Percentiles rank a stretch among this genome's conserved stretches.
Evolutionary conservation across 2,113 vertebrate species (phyloP).

Genomic region (Callocephalon fimbriatum): DNA sequence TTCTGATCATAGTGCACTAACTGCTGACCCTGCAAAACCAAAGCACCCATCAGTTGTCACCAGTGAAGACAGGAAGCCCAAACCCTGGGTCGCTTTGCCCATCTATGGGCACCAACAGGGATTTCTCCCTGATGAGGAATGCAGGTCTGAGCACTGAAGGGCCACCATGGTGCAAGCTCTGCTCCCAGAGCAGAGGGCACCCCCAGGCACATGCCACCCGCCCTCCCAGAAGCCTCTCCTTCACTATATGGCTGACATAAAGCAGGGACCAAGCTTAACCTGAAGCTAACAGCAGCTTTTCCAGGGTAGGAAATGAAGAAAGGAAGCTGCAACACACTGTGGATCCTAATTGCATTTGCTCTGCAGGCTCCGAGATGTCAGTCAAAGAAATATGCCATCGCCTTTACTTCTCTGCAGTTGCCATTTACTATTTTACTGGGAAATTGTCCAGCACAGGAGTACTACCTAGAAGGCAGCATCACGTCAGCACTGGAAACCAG

Average conservation of each 20-base stretch:
- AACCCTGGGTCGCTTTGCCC: not conserved
- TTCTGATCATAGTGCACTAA: not conserved
- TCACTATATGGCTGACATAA: not conserved
- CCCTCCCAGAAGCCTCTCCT: not conserved
- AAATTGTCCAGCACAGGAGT: slow-evolving; percentile 52
- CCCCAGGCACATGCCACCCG: fast-evolving
- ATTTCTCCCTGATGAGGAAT: not conserved
- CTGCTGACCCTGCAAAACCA: not conserved
- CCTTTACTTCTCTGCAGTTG: slow-evolving; percentile 53
- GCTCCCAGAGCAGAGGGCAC: not conserved
- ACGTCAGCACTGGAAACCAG: slow-evolving; percentile 43
- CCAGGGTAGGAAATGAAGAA: not conserved
- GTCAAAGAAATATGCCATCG: not conserved
- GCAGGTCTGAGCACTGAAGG: not conserved
- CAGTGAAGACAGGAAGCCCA: not conserved
- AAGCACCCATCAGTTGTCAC: not conserved
- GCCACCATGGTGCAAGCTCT: not conserved
- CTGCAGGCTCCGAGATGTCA: slow-evolving; percentile 42
- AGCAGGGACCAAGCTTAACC: not conserved
- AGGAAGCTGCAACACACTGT: not conserved
- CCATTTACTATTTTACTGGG: slow-evolving; percentile 68
- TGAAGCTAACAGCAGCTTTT: not conserved
- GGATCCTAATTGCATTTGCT: slow-evolving; percentile 47
- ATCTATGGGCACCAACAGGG: fast-evolving
- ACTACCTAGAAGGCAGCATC: slow-evolving; percentile 49